phyloP scores from a whole-genome alignment of 2,113 vertebrate species.

The Petromus typicus region DNA sequence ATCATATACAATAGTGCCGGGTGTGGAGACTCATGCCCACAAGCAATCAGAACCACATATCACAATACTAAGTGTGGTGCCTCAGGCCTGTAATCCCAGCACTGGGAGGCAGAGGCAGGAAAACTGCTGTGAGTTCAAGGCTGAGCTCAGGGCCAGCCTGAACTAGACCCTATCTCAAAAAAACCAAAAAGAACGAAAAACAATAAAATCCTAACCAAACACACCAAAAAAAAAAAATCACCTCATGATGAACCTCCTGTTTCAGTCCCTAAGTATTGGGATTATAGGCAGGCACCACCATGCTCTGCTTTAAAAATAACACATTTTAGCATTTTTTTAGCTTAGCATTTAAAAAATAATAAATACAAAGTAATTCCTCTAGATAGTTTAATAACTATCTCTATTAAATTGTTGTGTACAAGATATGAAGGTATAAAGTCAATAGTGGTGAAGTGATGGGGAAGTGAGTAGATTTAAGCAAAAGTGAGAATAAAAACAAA shows the following conservation, averaged over 20 bases:
- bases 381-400: slow-evolving; percentile 16
- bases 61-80: too few species aligned
- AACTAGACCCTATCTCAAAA: too few species aligned
- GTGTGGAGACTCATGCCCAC: too few species aligned
- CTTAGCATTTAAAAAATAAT: neutral
- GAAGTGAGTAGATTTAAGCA: neutral
- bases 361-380: neutral
- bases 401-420: neutral
- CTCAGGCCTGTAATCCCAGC: too few species aligned
- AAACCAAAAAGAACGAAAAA: too few species aligned
- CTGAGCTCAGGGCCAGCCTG: too few species aligned
- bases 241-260: neutral
- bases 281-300: neutral
- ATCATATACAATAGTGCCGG: too few species aligned
- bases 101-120: too few species aligned
- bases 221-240: too few species aligned
- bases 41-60: too few species aligned
- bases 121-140: too few species aligned
- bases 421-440: neutral
- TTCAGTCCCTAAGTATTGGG: neutral
- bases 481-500: neutral
- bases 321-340: neutral
- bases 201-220: too few species aligned
- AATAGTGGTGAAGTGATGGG: neutral
- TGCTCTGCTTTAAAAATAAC: neutral